Conservation (phyloP, 1,140 invertebrate species). For the Littorina saxatilis region DNA sequence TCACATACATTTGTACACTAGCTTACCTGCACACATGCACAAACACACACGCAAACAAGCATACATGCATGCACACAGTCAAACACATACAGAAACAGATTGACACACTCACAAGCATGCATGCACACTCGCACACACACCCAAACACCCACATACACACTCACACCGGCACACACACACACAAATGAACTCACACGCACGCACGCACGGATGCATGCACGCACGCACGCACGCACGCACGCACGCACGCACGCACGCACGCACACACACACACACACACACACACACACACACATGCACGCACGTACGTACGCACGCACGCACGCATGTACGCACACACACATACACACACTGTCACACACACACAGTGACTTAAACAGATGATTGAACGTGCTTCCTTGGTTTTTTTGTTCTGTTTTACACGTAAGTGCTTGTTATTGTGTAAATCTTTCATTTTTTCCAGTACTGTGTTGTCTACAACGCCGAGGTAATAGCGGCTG, state of each 20-base stretch:
- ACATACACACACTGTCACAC: background rate
- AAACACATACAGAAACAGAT: background rate
- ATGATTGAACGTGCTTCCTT: too few species aligned
- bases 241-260: slow-evolving; percentile 7
- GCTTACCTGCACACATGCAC: background rate
- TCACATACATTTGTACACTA: background rate
- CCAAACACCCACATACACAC: too few species aligned
- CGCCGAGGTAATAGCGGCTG: background rate
- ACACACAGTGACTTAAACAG: background rate
- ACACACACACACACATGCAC: slow-evolving; percentile 11
- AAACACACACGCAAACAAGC: slow-evolving; percentile 3
- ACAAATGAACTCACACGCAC: too few species aligned
- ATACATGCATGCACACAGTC: background rate
- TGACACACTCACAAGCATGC: background rate
- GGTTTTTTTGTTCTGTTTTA: too few species aligned
- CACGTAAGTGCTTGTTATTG: too few species aligned
- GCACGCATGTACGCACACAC: background rate
- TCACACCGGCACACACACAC: too few species aligned
- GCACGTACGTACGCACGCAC: background rate
- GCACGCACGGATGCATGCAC: background rate
- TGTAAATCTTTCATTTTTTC: background rate
- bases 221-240: background rate
- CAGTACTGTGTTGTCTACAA: slow-evolving; percentile 6
- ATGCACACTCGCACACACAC: background rate
- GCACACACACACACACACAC: background rate